Conservation (phyloP, 30 jellyfish, hydroid and myxozoan species). For the Catostylus mosaicus region DNA sequence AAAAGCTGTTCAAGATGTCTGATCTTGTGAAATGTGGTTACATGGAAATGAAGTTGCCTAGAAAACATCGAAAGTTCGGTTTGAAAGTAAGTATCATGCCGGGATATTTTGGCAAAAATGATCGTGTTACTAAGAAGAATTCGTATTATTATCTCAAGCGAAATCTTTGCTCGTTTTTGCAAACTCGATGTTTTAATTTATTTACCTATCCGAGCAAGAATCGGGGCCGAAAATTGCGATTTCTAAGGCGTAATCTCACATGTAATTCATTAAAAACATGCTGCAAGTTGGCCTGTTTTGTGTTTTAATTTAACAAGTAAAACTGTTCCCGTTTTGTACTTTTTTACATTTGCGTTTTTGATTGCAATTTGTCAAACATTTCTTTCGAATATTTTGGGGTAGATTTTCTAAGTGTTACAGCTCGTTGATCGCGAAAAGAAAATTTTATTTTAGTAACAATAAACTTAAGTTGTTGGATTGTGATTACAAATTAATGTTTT, state of each 20-base stretch:
- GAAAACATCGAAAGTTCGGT: constrained; percentile 95
- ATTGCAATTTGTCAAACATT: too few species aligned
- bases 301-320: too few species aligned
- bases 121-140: neutral
- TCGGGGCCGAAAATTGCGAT: too few species aligned
- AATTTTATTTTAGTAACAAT: neutral
- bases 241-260: too few species aligned
- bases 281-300: too few species aligned
- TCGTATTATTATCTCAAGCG: neutral
- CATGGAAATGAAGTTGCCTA: constrained; percentile 92
- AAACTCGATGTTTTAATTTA: too few species aligned
- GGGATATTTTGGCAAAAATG: neutral
- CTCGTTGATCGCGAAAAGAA: neutral
- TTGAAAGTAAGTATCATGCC: constrained; percentile 64
- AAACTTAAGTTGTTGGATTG: neutral
- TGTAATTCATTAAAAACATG: too few species aligned
- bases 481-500: neutral
- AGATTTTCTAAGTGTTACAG: constrained; percentile 1
- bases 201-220: too few species aligned
- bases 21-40: constrained; percentile 97
- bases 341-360: too few species aligned
- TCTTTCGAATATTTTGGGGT: too few species aligned
- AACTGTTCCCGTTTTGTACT: too few species aligned
- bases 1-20: constrained; percentile 29
- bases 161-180: neutral